Conservation (phyloP, 1,140 invertebrate genomes). For the Wiebesia pumilae region DNA sequence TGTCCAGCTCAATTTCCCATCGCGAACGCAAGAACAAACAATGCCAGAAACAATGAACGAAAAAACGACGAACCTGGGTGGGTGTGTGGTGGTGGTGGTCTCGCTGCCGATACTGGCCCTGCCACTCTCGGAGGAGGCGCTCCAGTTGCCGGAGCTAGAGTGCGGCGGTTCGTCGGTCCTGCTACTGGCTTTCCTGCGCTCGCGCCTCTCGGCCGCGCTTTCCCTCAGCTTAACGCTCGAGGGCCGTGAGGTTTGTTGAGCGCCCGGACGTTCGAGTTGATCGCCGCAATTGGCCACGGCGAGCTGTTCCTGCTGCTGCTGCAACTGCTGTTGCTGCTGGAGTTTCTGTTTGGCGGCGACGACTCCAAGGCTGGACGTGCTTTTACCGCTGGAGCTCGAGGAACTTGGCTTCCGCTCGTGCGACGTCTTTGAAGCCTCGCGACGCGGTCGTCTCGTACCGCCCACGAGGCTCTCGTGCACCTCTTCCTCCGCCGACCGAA, state of each 20-base stretch:
- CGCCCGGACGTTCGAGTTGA: background rate
- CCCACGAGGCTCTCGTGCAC: constrained; percentile 61
- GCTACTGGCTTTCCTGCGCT: constrained; percentile 73
- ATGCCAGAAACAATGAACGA: no score
- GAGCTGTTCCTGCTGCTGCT: background rate
- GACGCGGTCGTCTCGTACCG: constrained; percentile 76
- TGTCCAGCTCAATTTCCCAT: background rate
- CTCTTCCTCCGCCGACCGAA: background rate
- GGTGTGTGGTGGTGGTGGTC: constrained; percentile 84
- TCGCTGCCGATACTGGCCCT: constrained; percentile 88
- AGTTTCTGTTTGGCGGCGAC: constrained; percentile 71
- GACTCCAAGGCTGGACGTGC: constrained; percentile 72
- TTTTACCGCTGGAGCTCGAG: constrained; percentile 77
- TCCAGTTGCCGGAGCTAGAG: constrained; percentile 95
- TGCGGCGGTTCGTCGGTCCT: constrained; percentile 82
- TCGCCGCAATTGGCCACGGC: background rate
- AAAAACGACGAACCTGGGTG: constrained; percentile 75
- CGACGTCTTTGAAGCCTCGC: constrained; percentile 74
- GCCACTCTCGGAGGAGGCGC: constrained; percentile 91
- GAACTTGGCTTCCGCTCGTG: constrained; percentile 86
- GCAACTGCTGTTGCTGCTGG: background rate
- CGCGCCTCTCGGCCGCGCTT: constrained; percentile 80
- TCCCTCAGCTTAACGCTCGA: constrained; percentile 82
- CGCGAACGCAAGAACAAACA: no score
- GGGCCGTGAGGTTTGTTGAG: constrained; percentile 46